These are phyloP conservation scores for Mesocricetus auratus DNA, from an alignment of 2,113 vertebrate species.

Conservation along the genomic window DNA sequence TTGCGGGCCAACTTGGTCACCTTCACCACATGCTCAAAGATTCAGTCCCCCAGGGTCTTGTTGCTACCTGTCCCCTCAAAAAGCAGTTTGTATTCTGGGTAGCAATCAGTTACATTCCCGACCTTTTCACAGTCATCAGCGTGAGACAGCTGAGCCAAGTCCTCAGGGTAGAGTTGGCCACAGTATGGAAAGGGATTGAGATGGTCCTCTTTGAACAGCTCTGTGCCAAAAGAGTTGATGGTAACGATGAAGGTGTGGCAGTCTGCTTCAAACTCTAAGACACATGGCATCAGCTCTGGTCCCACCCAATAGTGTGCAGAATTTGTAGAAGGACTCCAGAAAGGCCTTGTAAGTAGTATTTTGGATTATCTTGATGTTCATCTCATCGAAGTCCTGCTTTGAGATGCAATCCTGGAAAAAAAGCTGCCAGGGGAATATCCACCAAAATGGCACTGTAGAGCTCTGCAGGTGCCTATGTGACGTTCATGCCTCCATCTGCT, in stretches of 20 bases:
- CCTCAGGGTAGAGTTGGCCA: conserved; percentile 97
- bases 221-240: conserved; percentile 98
- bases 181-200: conserved; percentile 98
- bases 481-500: conserved; percentile 99
- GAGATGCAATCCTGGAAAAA: conserved; percentile 99
- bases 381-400: conserved; percentile 98
- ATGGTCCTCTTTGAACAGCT: conserved; percentile 97
- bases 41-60: conserved; percentile 97
- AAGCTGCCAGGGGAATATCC: conserved; percentile 96
- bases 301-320: conserved; percentile 95
- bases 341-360: conserved; percentile 99
- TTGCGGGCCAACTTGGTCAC: conserved; percentile 98
- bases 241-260: conserved; percentile 98
- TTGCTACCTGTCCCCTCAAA: conserved; percentile 98
- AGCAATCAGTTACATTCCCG: conserved; percentile 97
- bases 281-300: conserved; percentile 98
- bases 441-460: conserved; percentile 99
- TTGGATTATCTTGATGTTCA: conserved; percentile 99
- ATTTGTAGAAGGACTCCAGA: conserved; percentile 98
- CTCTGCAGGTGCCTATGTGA: conserved; percentile 97
- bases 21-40: conserved; percentile 99
- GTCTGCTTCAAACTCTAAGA: conserved; percentile 98
- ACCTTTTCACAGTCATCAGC: conserved; percentile 98
- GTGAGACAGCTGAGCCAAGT: conserved; percentile 95
- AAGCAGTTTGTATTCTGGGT: conserved; percentile 98